Conservation (phyloP, 2,888 invertebrate genomes). For the Nemotelus nigrinus region DNA sequence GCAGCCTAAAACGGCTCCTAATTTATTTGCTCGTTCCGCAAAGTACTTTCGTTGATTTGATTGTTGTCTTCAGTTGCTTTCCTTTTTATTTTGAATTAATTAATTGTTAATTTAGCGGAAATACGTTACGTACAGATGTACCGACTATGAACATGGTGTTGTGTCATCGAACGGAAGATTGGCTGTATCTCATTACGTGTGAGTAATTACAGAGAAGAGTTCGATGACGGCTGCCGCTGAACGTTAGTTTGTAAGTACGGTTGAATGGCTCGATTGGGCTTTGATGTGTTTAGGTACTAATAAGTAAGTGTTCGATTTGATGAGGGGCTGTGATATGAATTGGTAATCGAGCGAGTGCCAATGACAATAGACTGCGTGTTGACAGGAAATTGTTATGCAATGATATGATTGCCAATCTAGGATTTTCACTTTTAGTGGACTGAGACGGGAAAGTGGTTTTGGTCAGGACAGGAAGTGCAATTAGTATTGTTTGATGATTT, state of each 20-base stretch:
- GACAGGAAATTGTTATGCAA: slow-evolving; percentile 30
- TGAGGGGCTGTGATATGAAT: slow-evolving; percentile 4
- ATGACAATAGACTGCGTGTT: neutral
- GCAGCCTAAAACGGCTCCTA: neutral
- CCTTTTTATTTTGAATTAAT: slow-evolving; percentile 20
- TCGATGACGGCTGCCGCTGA: too few relatives aligned
- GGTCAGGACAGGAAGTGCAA: too few relatives aligned
- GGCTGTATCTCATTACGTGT: slow-evolving; percentile 8
- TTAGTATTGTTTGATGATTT: too few relatives aligned
- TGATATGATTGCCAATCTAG: neutral
- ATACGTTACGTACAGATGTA: neutral
- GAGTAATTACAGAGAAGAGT: slow-evolving; percentile 16
- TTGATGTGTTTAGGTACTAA: neutral
- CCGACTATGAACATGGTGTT: neutral
- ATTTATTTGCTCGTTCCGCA: slow-evolving; percentile 30
- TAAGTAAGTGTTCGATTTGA: neutral
- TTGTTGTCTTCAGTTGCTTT: neutral
- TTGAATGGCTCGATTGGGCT: neutral
- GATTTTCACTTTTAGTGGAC: slow-evolving; percentile 24
- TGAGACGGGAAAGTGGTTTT: too few relatives aligned
- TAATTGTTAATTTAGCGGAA: slow-evolving; percentile 36
- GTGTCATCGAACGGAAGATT: neutral
- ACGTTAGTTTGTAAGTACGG: slow-evolving; percentile 2
- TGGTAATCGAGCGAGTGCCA: neutral
- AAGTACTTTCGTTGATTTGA: slow-evolving; percentile 28